Conservation (phyloP, 1,140 invertebrate species). For the Helicorthomorpha holstii region DNA sequence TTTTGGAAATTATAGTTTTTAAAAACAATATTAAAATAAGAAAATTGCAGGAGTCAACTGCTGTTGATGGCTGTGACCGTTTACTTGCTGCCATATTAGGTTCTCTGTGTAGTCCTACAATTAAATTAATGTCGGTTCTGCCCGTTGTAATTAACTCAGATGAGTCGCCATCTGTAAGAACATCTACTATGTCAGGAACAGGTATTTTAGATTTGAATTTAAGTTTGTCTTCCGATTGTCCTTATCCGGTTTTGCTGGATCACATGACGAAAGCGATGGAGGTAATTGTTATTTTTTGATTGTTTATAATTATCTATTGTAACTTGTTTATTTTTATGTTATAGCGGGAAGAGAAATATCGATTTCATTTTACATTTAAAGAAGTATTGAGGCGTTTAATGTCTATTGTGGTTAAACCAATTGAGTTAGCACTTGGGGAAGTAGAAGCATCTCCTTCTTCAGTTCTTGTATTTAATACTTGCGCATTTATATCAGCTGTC, state of each 20-base stretch:
- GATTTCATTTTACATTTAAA: constrained; percentile 52
- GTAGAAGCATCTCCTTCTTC: constrained; percentile 36
- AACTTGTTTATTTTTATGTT: constrained; percentile 13
- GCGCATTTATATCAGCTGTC: constrained; percentile 63
- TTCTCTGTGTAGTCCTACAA: constrained; percentile 55
- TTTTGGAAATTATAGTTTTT: not conserved
- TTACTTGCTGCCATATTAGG: constrained; percentile 63
- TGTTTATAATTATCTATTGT: too few relatives aligned
- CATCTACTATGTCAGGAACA: constrained; percentile 4
- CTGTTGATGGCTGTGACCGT: constrained; percentile 33
- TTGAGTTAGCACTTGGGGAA: constrained; percentile 42
- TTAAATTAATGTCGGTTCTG: constrained; percentile 58
- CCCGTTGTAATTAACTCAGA: constrained; percentile 39
- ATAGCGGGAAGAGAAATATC: constrained; percentile 23
- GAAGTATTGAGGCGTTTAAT: constrained; percentile 68
- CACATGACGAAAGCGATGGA: too few relatives aligned
- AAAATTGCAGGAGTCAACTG: not conserved
- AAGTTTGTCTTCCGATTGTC: constrained; percentile 35
- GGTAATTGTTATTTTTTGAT: too few relatives aligned
- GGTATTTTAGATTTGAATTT: constrained; percentile 17
- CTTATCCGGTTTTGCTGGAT: constrained; percentile 59
- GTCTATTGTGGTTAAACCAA: constrained; percentile 59
- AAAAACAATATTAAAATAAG: not conserved
- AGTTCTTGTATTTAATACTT: constrained; percentile 60
- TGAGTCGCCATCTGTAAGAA: constrained; percentile 24